A percentile compares a stretch with the other conserved stretches of the same genome.
Conservation (phyloP, 2,888 invertebrate genomes). For the Eupithecia pulchellata region DNA sequence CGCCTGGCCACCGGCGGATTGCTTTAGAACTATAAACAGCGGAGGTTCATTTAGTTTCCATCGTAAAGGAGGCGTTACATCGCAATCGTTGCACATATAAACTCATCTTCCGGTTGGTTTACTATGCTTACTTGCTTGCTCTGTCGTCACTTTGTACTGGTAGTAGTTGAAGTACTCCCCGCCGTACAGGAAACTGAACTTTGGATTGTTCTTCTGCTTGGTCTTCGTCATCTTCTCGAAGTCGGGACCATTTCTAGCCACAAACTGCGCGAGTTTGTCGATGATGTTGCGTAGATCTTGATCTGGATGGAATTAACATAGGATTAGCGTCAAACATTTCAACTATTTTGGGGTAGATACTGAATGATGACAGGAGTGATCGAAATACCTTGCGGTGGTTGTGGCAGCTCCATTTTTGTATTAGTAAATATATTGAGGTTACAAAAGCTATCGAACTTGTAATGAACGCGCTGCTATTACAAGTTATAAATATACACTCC, state of each 20-base stretch:
- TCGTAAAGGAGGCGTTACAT: slow-evolving; percentile 64
- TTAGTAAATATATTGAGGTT: slow-evolving; percentile 71
- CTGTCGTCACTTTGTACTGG: slow-evolving; percentile 97
- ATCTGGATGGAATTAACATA: slow-evolving; percentile 87
- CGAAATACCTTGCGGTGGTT: slow-evolving; percentile 86
- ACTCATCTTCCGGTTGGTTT: slow-evolving; percentile 66
- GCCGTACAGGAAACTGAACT: slow-evolving; percentile 98
- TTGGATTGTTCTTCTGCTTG: slow-evolving; percentile 98
- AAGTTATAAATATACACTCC: slow-evolving; percentile 7
- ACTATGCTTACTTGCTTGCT: slow-evolving; percentile 94
- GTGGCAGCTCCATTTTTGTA: slow-evolving; percentile 80
- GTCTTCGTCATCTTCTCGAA: slow-evolving; percentile 99
- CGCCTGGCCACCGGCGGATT: slow-evolving; percentile 86
- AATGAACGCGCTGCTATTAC: background rate
- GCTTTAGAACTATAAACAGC: slow-evolving; percentile 91
- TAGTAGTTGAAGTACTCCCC: slow-evolving; percentile 98
- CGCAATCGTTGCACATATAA: slow-evolving; percentile 75
- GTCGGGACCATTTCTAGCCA: slow-evolving; percentile 99
- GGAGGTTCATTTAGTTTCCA: slow-evolving; percentile 82
- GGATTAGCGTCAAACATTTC: background rate
- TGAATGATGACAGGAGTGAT: background rate
- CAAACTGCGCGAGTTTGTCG: slow-evolving; percentile 99
- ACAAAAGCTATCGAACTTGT: slow-evolving; percentile 36
- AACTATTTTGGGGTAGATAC: background rate
- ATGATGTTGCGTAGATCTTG: slow-evolving; percentile 98